phyloP scores from a whole-genome alignment of 2,113 vertebrate genomes.

The Zingel zingel region DNA sequence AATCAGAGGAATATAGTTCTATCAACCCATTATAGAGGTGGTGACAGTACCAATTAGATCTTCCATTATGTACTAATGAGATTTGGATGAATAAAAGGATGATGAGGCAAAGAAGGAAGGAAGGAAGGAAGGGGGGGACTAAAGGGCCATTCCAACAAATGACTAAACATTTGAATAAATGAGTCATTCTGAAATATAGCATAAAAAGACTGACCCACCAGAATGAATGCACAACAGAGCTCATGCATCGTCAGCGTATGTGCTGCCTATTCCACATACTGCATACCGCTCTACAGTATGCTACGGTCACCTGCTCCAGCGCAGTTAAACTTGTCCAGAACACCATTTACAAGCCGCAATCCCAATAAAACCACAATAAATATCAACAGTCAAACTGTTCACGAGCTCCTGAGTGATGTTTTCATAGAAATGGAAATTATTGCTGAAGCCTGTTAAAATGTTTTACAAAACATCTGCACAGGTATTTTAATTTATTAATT shows the following conservation, averaged over 20 bases:
- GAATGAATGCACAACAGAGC: neutral
- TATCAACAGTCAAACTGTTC: neutral
- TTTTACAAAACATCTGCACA: slow-evolving; percentile 21
- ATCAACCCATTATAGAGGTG: slow-evolving; percentile 49
- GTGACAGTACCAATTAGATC: slow-evolving; percentile 42
- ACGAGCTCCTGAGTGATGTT: slow-evolving; percentile 9
- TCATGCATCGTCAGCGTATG: neutral
- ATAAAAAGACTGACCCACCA: neutral
- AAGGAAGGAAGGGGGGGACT: neutral
- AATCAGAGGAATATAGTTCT: slow-evolving; percentile 22
- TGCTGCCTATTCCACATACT: neutral
- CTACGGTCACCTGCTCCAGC: neutral
- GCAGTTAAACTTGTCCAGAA: slow-evolving; percentile 16
- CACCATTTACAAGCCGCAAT: neutral
- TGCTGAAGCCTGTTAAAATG: slow-evolving; percentile 11
- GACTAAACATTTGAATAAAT: neutral
- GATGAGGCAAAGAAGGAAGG: slow-evolving; percentile 10
- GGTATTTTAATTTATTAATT: neutral
- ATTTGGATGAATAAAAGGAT: slow-evolving; percentile 47
- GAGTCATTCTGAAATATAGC: neutral
- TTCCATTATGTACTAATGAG: slow-evolving; percentile 53
- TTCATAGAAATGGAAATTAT: slow-evolving; percentile 31
- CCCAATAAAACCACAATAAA: slow-evolving; percentile 27
- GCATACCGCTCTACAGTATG: neutral
- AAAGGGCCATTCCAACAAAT: slow-evolving; percentile 1